Evolutionary conservation across 2,888 invertebrate genomes (phyloP).

Genomic region (Entomobrya proxima): DNA sequence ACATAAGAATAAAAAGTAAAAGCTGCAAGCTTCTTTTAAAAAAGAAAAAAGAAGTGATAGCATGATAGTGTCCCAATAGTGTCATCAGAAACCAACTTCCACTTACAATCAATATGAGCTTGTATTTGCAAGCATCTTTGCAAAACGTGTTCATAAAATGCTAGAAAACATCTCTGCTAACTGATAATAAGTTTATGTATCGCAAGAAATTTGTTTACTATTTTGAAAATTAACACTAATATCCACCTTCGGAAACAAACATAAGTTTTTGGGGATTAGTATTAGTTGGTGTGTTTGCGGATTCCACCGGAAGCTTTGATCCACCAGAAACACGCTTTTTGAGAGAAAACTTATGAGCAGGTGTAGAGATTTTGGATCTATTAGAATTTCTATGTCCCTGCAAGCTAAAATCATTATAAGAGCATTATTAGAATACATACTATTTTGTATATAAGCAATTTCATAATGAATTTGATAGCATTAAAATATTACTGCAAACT

Average conservation of each 20-base stretch:
- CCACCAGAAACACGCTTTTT: neutral
- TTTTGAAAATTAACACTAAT: neutral
- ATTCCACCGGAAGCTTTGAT: neutral
- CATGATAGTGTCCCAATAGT: neutral
- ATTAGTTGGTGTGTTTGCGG: neutral
- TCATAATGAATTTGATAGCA: neutral
- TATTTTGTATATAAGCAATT: neutral
- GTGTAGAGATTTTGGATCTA: neutral
- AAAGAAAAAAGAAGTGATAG: neutral
- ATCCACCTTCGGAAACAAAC: constrained; percentile 34
- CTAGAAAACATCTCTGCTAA: neutral
- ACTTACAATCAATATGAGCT: neutral
- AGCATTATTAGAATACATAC: neutral
- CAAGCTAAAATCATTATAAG: constrained; percentile 27
- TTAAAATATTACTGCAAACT: constrained; percentile 55
- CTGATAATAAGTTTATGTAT: neutral
- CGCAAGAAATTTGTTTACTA: neutral
- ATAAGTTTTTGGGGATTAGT: neutral
- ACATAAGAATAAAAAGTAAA: neutral
- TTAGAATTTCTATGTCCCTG: constrained; percentile 55
- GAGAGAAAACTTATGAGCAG: constrained; percentile 33
- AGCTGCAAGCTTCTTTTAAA: neutral
- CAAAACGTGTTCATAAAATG: neutral
- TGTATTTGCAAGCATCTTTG: neutral
- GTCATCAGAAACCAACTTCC: neutral